Base-by-base conservation (phyloP, 2,113 vertebrate species). In the Ranitomeya variabilis region DNA sequence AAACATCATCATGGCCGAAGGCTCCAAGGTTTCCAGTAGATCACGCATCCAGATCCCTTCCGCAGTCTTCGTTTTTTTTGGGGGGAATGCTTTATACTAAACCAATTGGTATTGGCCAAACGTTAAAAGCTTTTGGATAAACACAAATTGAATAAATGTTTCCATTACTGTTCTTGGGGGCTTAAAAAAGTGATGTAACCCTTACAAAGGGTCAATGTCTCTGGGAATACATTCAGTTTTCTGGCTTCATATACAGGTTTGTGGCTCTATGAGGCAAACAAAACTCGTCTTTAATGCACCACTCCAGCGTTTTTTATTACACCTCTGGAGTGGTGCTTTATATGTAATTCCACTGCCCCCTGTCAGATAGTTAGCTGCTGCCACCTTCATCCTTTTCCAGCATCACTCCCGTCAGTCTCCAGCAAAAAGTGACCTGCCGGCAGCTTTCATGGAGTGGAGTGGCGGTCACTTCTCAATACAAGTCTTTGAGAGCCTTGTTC, bases 1-100 rank as follows among this genome's bases (percentile, higher is more conserved):
- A 66, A 21, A 59, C 71, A 84, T 86, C 80, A 71, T 79, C 66
- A 71, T 87, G 69, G 80, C 80, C 19, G 54, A 57, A 26, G 52
- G 86, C 80, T 80, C 80, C 81, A 73, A 69, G 10, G 23, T 71
- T 31, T 54, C 87, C 73, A 92, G 51, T 37, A 88, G 21, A 37
- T 37, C 37, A 37, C 37, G 37, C 1, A 4, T 15, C 31, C 31
- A 45, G 31, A 45, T 74, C 26, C 71, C 10, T 83, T 59, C 31
- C 18, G 66, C 14, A 69, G 64, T 57, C 18, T 82, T 64, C 3
- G 21, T n/a, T 16, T 3, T 52, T 60, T 10, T 15, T n/a, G n/a
- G 9, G 21, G 10, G 60, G 15, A 6, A 64, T 21, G 45, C 16
- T 51, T 51, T 7, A 82, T 51, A 19, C 59, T 37, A 37, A 4